Evolutionary conservation across 2,888 invertebrate genomes (phyloP), one percentile per base, ranked within the genome.

Genomic region (Campaea margaritaria): DNA sequence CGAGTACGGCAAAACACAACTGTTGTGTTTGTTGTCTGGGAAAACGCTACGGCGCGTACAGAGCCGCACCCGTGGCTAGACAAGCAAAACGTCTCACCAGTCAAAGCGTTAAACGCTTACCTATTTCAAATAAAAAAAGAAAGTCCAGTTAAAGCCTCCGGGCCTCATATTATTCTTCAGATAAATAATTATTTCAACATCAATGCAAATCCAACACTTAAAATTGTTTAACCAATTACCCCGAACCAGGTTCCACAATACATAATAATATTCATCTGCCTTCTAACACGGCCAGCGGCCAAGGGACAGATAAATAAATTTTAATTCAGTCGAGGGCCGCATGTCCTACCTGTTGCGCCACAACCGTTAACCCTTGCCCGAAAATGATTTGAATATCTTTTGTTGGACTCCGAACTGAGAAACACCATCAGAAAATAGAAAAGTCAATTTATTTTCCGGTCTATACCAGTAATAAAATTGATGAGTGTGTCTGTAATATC

Each of bases 271-370:
- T 34, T 46, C 34, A 46, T 34, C 34, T 31, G 34, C 2, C 3
- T 15, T 14, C 34, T 15, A 34, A 34, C 15, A 34, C 15, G 46
- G 46, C 16, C 8, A 15, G 21, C 27, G 16, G 16, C n/a, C 13
- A 21, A 16, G 36, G 47, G 47, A 47, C 45, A 45, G 47, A 42
- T 52, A 14, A 47, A 47, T 58, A 51, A 58, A 52, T 58, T 58
- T 47, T 58, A 58, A 58, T 58, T 58, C 58, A 47, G 38, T 38
- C 27, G 14, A 27, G 36, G 50, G 49, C 31, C 13, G 56, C 39
- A 56, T 45, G 31, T 49, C 16, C 55, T 38, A 56, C 55, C 55
- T 56, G 55, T 56, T 56, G 14, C 4, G 44, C 28, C 21, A 27
- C 5, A 48, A 9, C 38, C 43, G 48, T 55, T 55, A 55, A 55